A percentile compares a stretch with the other conserved stretches of the same genome.
Evolutionary conservation across 1,140 invertebrate species (phyloP).

Genomic region (Laupala kohalensis): DNA sequence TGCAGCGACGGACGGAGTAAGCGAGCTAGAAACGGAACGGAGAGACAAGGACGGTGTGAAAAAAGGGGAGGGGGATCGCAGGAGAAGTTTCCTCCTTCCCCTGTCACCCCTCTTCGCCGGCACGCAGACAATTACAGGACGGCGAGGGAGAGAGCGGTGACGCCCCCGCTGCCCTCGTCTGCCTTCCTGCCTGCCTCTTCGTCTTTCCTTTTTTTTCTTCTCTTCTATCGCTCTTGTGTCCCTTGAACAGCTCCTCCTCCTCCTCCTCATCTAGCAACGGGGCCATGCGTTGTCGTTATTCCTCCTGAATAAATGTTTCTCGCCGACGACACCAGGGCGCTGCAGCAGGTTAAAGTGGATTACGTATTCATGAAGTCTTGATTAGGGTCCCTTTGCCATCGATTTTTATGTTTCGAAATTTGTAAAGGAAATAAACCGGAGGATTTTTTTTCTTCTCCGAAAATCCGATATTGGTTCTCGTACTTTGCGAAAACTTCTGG

Average conservation of each 20-base stretch:
- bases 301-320: neutral
- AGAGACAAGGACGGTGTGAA: too few relatives aligned
- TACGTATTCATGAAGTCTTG: neutral
- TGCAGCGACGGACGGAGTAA: neutral
- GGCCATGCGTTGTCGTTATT: too few relatives aligned
- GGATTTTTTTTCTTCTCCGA: too few relatives aligned
- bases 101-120: neutral
- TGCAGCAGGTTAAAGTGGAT: neutral
- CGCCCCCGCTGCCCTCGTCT: too few relatives aligned
- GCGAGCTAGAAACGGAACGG: too few relatives aligned
- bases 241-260: neutral
- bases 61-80: too few relatives aligned
- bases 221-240: neutral
- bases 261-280: too few relatives aligned
- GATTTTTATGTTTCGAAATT: neutral
- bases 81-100: neutral
- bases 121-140: neutral
- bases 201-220: neutral
- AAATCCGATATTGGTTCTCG: too few relatives aligned
- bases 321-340: neutral
- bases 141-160: too few relatives aligned
- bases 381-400: neutral
- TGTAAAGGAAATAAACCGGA: neutral
- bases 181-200: neutral
- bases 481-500: too few relatives aligned